A percentile compares a stretch with the other conserved stretches of the same genome.
Evolutionary conservation across 2,888 invertebrate genomes (phyloP).

Genomic region (Cataglyphis cursor): DNA sequence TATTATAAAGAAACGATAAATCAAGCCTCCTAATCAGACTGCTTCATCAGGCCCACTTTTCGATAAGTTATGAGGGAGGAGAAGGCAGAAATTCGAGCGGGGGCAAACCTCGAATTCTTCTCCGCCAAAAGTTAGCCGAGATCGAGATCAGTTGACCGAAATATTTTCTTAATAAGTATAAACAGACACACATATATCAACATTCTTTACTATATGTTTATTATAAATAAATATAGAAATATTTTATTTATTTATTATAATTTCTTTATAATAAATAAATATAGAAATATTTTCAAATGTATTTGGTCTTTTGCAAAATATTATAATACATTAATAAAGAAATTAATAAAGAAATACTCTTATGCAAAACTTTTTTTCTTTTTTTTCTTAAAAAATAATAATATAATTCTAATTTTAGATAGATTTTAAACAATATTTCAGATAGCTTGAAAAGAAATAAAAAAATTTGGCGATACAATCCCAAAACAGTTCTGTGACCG

Average conservation of each 20-base stretch:
- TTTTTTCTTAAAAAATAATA: neutral
- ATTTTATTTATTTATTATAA: no score
- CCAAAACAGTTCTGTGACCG: neutral
- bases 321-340: neutral
- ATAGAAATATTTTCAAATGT: neutral
- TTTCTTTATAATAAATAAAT: neutral
- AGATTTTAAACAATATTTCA: neutral
- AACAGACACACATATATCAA: neutral
- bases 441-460: neutral
- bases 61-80: constrained; percentile 78
- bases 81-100: neutral
- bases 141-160: neutral
- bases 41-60: constrained; percentile 81
- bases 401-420: neutral
- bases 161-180: neutral
- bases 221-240: neutral
- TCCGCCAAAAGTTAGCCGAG: constrained; percentile 19
- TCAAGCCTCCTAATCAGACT: constrained; percentile 81
- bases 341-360: neutral
- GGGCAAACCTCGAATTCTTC: constrained; percentile 12
- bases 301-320: neutral
- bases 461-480: neutral
- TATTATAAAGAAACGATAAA: constrained; percentile 77
- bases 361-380: neutral
- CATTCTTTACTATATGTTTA: neutral